Base-by-base conservation (phyloP, 2,888 invertebrate species). In the Sympetrum striolatum region DNA sequence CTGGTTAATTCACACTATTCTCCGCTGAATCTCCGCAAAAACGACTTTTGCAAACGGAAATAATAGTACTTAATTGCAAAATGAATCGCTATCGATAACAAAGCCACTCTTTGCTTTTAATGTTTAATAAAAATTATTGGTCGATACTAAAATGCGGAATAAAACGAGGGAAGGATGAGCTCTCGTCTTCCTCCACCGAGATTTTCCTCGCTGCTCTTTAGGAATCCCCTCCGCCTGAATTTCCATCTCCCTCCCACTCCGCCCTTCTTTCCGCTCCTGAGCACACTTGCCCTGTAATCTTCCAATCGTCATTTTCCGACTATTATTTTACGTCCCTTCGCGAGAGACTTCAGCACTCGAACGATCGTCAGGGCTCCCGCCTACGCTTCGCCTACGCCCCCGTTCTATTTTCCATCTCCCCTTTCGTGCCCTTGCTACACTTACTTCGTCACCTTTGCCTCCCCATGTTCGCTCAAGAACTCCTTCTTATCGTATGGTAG, bases 321-420 rank as follows among this genome's bases (percentile, higher is more conserved):
- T 80, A 90, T 90, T 90, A 90, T 90, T 90, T 90, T 90, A 90
- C 90, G 90, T 80, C 79, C 80, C 80, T 37, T 37, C 79, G 48
- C 53, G 90, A 64, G 48, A 48, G 79, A 80, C 90, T 44, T n/a
- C 58, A 79, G 90, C 90, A 37, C 81, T 81, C 81, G 81, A 90
- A 15, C 48, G 79, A 48, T 18, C 53, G 90, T 35, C 82, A 25
- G n/a, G 81, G 44, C 39, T 39, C 37, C 81, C 81, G 48, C 48
- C 81, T 82, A 58, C 53, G 82, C 58, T n/a, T 31, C 82, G 53
- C 82, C 58, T 18, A 81, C 25, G 31, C 35, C 53, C 12, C 18
- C 58, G 14, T 14, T 53, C 53, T 35, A 48, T 53, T 53, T 48
- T 14, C 25, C 48, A 37, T 37, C 48, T 37, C 39, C 48, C 48